phyloP scores from a whole-genome alignment of 1,140 invertebrate species.

The Danaus melanippus region DNA sequence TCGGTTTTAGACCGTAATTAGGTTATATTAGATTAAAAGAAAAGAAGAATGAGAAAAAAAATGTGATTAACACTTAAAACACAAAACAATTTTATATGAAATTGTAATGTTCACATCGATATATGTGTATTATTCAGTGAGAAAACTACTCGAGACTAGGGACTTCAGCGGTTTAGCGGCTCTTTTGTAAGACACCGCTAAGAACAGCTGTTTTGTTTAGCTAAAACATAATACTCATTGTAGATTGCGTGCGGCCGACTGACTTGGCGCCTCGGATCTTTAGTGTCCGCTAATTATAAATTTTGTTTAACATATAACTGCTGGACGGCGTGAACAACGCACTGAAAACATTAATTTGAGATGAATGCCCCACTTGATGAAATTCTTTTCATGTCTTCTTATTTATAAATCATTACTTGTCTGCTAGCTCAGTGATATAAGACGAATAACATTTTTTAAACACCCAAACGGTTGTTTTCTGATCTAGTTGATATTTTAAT shows the following conservation, averaged over 20 bases:
- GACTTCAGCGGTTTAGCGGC: not conserved
- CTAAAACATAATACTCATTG: constrained; percentile 22
- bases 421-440: no score
- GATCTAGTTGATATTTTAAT: no score
- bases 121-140: no score
- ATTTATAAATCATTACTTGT: constrained; percentile 1
- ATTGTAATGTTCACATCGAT: no score
- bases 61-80: no score
- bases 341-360: constrained; percentile 27
- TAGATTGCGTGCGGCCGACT: constrained; percentile 26
- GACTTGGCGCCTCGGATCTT: constrained; percentile 41
- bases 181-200: constrained; percentile 15
- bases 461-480: no score
- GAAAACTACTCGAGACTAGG: no score
- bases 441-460: no score
- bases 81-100: no score
- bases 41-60: no score
- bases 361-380: constrained; percentile 24
- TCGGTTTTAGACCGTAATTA: no score
- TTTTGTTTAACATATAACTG: constrained; percentile 52
- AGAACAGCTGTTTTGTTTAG: constrained; percentile 17
- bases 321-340: constrained; percentile 31
- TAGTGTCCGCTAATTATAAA: constrained; percentile 51
- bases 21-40: no score
- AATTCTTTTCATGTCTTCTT: constrained; percentile 20